Evolutionary conservation across 2,113 vertebrate genomes (phyloP), one percentile per base, ranked within the genome.

Genomic region (Misgurnus mizolepis): DNA sequence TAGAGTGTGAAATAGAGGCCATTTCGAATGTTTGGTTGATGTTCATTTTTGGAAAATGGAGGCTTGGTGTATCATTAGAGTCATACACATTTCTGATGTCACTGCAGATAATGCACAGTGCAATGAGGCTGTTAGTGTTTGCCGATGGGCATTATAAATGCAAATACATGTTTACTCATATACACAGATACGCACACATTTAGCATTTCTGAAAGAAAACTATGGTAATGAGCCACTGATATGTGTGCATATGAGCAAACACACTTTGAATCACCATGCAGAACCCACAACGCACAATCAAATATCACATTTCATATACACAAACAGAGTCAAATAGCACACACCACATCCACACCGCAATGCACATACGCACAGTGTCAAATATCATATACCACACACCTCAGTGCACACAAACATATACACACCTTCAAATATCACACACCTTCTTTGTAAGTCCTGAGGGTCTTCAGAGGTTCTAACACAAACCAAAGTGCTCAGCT

Each of bases 401-500:
- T 56, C 53, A 72, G 4, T 67, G 66, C 34, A 64, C 58, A 49
- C 40, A 65, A 22, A 39, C 56, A 47, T 68, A 77, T 45, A 76
- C 80, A 70, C 72, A 41, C 27, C 6, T 76, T 67, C 79, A 80
- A 67, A 66, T 69, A 69, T 73, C 60, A 64, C 7, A 67, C 70
- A 43, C 74, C 78, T 84, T 67, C 55, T n/a, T 22, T 50, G 27
- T 49, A 45, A 14, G 49, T 74, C 78, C 82, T 84, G 70, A 82
- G 86, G 76, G 75, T 40, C 87, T 82, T 73, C 68, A 65, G 67
- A 87, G 70, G 85, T 87, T 87, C 85, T 86, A 77, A 84, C 74
- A 70, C 82, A 88, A 82, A 87, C 84, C 86, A 86, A 88, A 90
- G 89, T 90, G 89, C 89, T 84, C 85, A 73, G 82, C 86, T 91